A percentile compares a stretch with the other conserved stretches of the same genome.
Evolutionary conservation across 2,888 invertebrate genomes (phyloP).

Genomic region (Imbricaverruca yamaguchii): DNA sequence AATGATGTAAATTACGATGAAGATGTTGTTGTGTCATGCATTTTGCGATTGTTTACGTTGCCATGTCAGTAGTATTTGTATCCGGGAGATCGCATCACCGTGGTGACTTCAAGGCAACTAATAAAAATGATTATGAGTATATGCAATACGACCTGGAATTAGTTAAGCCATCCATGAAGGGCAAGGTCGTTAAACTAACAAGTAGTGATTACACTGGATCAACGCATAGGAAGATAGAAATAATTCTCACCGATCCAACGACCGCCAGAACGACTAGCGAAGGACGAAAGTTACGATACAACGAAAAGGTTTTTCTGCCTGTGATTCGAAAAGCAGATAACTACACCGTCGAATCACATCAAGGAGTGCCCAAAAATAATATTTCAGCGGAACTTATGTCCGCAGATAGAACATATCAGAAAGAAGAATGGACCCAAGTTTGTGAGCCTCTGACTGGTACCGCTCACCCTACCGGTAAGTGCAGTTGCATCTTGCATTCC

Average conservation of each 20-base stretch:
- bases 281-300: not conserved
- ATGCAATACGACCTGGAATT: not conserved
- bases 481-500: too few relatives aligned
- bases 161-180: not conserved
- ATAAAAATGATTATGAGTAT: not conserved
- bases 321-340: not conserved
- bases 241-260: not conserved
- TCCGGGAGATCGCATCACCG: not conserved
- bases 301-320: constrained; percentile 1
- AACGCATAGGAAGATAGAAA: not conserved
- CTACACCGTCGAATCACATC: not conserved
- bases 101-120: not conserved
- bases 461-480: not conserved
- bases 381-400: not conserved
- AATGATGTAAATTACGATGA: not conserved
- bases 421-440: not conserved
- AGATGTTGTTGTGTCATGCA: constrained; percentile 14
- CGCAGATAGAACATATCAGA: not conserved
- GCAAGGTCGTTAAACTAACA: not conserved
- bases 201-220: not conserved
- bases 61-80: not conserved
- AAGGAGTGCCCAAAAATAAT: not conserved
- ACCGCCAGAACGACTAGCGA: not conserved
- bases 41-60: not conserved
- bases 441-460: not conserved